A percentile compares a stretch with the other conserved stretches of the same genome.
phyloP scores from a whole-genome alignment of 1,140 invertebrate species.

The Eubasilissa regina region DNA sequence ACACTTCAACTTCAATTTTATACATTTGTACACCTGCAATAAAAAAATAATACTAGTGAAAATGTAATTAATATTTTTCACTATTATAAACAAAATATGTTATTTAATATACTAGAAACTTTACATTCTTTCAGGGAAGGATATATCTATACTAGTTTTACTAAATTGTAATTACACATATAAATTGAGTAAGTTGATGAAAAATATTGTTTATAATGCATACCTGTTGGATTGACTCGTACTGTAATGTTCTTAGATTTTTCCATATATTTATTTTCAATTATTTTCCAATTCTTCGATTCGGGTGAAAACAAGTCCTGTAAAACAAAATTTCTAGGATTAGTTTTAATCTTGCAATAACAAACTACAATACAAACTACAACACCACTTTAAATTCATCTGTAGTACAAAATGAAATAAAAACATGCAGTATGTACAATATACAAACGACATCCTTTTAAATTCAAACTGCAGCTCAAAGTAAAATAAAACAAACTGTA shows the following conservation, averaged over 20 bases:
- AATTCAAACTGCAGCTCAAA: too few species aligned
- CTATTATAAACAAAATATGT: background rate
- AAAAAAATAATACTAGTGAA: constrained; percentile 2
- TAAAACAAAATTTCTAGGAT: background rate
- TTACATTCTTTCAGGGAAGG: too few species aligned
- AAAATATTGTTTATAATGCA: background rate
- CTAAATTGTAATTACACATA: too few species aligned
- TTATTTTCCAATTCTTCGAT: background rate
- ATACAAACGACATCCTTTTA: too few species aligned
- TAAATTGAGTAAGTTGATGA: background rate
- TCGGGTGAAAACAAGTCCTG: background rate
- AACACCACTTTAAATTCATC: too few species aligned
- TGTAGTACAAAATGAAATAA: too few species aligned
- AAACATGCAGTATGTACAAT: too few species aligned
- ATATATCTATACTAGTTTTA: too few species aligned
- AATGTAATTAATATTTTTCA: background rate
- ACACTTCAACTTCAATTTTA: constrained; percentile 34
- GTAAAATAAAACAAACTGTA: too few species aligned
- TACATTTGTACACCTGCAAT: constrained; percentile 49
- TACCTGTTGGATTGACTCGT: constrained; percentile 46
- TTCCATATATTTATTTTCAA: constrained; percentile 2
- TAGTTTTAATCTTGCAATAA: too few species aligned
- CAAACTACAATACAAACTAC: too few species aligned
- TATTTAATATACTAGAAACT: constrained; percentile 1
- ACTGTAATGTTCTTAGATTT: constrained; percentile 14